phyloP scores from a whole-genome alignment of 1,140 invertebrate species.

The Chrysoperla carnea region DNA sequence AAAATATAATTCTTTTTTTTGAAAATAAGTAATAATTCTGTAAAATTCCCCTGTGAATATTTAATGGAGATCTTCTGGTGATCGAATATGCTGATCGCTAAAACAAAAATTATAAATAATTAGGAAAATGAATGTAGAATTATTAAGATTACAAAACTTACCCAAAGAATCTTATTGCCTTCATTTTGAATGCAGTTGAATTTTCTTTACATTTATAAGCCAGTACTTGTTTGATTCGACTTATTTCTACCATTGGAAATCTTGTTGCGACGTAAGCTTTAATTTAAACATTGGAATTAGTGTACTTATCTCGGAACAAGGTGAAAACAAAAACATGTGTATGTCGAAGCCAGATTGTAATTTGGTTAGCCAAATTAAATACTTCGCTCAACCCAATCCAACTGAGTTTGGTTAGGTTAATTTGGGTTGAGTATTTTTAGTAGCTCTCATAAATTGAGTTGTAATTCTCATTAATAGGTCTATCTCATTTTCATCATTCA shows the following conservation, averaged over 20 bases:
- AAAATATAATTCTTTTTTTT: neutral
- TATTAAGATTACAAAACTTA: conserved; percentile 15
- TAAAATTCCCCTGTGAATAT: neutral
- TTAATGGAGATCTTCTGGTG: neutral
- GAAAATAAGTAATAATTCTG: neutral
- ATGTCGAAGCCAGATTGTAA: neutral
- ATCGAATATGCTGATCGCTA: neutral
- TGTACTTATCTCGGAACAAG: neutral
- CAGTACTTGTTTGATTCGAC: conserved; percentile 53
- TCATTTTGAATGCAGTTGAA: conserved; percentile 51
- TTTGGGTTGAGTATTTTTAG: too few relatives aligned
- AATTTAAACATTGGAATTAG: conserved; percentile 12
- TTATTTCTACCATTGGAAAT: conserved; percentile 52
- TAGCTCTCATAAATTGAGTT: too few relatives aligned
- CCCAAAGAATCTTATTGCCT: conserved; percentile 45
- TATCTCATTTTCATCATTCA: too few relatives aligned
- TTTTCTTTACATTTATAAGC: conserved; percentile 63
- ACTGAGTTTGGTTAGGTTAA: too few relatives aligned
- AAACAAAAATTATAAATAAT: neutral
- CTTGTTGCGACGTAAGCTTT: conserved; percentile 47
- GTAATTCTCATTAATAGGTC: too few relatives aligned
- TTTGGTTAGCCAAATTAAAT: neutral
- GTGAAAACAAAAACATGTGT: neutral
- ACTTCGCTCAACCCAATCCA: neutral
- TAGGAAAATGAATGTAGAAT: neutral